Evolutionary conservation across 2,797 vertebrate genomes (phyloP).

Genomic region (Amphiprion clarkii): DNA sequence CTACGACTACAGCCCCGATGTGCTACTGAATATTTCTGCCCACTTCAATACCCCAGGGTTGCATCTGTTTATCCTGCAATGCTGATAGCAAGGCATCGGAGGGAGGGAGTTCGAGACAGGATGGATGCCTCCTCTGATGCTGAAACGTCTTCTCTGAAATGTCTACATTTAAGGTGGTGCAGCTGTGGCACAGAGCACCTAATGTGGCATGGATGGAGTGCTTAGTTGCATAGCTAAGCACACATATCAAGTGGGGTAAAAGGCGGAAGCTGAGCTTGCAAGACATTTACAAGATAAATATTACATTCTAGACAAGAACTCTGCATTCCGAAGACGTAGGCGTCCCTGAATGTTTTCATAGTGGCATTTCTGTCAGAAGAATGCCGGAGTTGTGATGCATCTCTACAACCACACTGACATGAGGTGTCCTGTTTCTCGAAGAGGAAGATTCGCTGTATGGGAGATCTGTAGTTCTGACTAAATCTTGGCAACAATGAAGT

Average conservation of each 20-base stretch:
- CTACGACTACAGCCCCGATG: conserved; percentile 59
- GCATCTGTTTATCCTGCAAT: conserved; percentile 69
- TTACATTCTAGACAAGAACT: conserved; percentile 79
- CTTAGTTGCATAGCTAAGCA: conserved; percentile 66
- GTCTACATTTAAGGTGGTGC: conserved; percentile 67
- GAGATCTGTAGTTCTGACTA: conserved; percentile 61
- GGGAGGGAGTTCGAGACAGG: conserved; percentile 39
- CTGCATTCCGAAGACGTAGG: conserved; percentile 71
- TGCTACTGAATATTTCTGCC: conserved; percentile 69
- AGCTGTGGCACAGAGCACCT: conserved; percentile 63
- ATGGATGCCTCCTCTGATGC: conserved; percentile 58
- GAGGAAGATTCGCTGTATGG: conserved; percentile 34
- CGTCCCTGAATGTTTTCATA: conserved; percentile 70
- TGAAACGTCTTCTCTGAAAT: conserved; percentile 62
- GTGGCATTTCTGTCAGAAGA: conserved; percentile 79
- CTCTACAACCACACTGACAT: conserved; percentile 68
- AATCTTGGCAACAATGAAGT: conserved; percentile 49
- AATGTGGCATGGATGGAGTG: conserved; percentile 66
- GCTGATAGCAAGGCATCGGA: conserved; percentile 48
- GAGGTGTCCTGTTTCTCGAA: conserved; percentile 58
- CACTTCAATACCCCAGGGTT: conserved; percentile 65
- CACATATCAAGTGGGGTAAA: conserved; percentile 63
- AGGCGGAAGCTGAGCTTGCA: conserved; percentile 65
- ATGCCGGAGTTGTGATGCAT: conserved; percentile 63
- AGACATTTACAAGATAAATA: conserved; percentile 83